A percentile compares a stretch with the other conserved stretches of the same genome.
Conservation (phyloP, 1,140 invertebrate species). For the Drosophila ambigua region DNA sequence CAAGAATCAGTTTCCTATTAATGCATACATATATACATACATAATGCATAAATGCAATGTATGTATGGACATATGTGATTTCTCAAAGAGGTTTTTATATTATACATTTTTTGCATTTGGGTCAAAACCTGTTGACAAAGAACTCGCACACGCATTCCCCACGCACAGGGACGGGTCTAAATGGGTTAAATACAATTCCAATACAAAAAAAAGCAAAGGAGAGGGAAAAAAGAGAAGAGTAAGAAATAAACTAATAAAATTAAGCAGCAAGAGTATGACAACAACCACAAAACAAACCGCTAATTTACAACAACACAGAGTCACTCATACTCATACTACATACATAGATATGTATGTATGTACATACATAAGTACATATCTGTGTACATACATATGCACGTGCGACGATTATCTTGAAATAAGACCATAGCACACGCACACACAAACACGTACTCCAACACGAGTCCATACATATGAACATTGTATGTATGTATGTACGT, state of each 20-base stretch:
- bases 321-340: too few relatives aligned
- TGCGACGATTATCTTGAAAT: slow-evolving; percentile 80
- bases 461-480: slow-evolving; percentile 19
- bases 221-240: neutral
- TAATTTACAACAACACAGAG: slow-evolving; percentile 69
- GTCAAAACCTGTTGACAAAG: slow-evolving; percentile 78
- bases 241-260: slow-evolving; percentile 66
- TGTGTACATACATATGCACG: slow-evolving; percentile 17
- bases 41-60: neutral
- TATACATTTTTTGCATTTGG: slow-evolving; percentile 52
- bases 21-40: neutral
- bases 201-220: slow-evolving; percentile 36
- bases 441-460: slow-evolving; percentile 2
- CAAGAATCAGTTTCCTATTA: too few relatives aligned
- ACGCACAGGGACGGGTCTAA: slow-evolving; percentile 23
- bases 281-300: slow-evolving; percentile 57
- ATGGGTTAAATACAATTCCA: slow-evolving; percentile 73
- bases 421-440: slow-evolving; percentile 69
- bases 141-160: slow-evolving; percentile 33
- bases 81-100: slow-evolving; percentile 9
- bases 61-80: slow-evolving; percentile 5
- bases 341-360: too few relatives aligned
- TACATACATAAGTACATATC: too few relatives aligned
- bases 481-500: neutral
- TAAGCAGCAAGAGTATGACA: slow-evolving; percentile 59